Base-by-base conservation (phyloP, 2,888 invertebrate species). In the Rhagonycha fulva region DNA sequence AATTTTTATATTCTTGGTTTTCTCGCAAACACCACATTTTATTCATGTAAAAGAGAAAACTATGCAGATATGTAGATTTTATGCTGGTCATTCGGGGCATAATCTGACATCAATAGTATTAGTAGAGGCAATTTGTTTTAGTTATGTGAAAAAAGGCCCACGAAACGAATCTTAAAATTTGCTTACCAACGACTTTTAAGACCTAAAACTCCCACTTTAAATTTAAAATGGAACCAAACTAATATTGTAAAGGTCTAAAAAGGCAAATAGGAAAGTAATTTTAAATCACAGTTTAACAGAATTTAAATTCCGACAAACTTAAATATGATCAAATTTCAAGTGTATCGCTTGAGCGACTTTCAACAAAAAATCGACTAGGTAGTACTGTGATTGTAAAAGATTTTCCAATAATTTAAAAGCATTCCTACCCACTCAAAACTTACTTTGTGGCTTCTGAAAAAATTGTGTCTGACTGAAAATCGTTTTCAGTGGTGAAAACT, bases 1-100 rank as follows among this genome's bases (percentile, higher is more conserved):
- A 66, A 66, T 24, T 24, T 66, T 66, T 66, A 23, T 66, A 69
- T 70, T 74, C 68, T 74, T 32, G 62, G 68, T 69, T 74, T 70
- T 70, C 70, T 74, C 70, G 73, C 74, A 70, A 24, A 67, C 70
- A 74, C 70, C 74, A 74, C 63, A 74, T 70, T 70, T 74, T 70
- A 67, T 70, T 69, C 74, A 67, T 70, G 61, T 74, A 74, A 74
- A 74, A 73, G 47, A n/a, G 69, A 63, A 70, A 74, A 70, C 66
- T 74, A 70, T 74, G 74, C 70, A 66, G 47, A 62, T 68, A 70
- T 74, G 61, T 62, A 70, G 61, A 47, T 74, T 74, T 74, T 74
- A 74, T 70, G 62, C 47, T 63, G 47, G 62, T 74, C 74, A 74
- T 67, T 70, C 60, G 28, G 30, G 32, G 70, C 26, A 63, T 74